A percentile compares a stretch with the other conserved stretches of the same genome.
phyloP scores from a whole-genome alignment of 2,797 vertebrate genomes.

The Pangasius larnaudii region DNA sequence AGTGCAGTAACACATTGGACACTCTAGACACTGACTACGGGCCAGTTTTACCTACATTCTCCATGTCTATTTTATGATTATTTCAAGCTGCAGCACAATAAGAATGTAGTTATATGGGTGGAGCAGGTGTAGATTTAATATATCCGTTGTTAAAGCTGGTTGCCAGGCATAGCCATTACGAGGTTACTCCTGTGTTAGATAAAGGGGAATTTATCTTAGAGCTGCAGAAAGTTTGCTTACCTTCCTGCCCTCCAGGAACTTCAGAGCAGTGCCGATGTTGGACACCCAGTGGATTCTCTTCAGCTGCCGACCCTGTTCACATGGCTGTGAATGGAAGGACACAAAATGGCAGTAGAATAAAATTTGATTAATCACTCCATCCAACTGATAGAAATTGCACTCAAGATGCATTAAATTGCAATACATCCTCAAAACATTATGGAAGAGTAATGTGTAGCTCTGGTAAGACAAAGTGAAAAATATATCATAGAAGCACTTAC shows the following conservation, averaged over 20 bases:
- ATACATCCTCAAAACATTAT: not conserved
- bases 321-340: conserved; percentile 76
- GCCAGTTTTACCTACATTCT: not conserved
- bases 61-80: not conserved
- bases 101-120: not conserved
- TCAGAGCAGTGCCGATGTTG: conserved; percentile 94
- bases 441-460: conserved; percentile 15
- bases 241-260: conserved; percentile 95
- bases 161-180: not conserved
- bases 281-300: conserved; percentile 97
- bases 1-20: conserved; percentile 66
- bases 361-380: not conserved
- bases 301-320: conserved; percentile 90
- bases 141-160: not conserved
- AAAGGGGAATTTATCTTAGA: not conserved
- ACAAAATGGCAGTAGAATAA: not conserved
- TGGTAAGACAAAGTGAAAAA: conserved; percentile 21
- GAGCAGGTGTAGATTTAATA: not conserved
- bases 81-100: conserved; percentile 10
- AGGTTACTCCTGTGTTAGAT: not conserved
- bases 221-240: conserved; percentile 69
- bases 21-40: conserved; percentile 2
- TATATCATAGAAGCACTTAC: conserved; percentile 74
- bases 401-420: not conserved
- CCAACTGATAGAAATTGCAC: not conserved